Base-by-base conservation (phyloP, 2,113 vertebrate species). In the Parotia lawesii region DNA sequence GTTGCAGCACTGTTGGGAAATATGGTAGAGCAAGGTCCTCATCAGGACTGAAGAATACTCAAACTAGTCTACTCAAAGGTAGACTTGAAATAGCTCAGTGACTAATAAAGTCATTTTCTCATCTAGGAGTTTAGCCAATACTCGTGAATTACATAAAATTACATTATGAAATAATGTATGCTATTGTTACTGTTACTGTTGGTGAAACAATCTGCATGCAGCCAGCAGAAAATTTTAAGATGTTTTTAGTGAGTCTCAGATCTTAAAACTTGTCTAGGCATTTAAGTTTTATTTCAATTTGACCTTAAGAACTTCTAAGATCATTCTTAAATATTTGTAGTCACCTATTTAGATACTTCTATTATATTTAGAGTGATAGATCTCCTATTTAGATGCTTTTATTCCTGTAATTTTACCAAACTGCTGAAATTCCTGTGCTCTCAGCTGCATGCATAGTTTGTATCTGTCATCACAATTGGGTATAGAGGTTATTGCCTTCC, bases 221-320 rank as follows among this genome's bases (percentile, higher is more conserved):
- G 42, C 15, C 58, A 87, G 24, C 27, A 78, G 21, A 72, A 78
- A 85, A 48, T 85, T 42, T 57, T n/a, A 62, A 80, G 27, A 35
- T 1, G 16, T 15, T 87, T 85, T 67, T 71, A 82, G 18, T 22
- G n/a, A 61, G 7, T 72, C n/a, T 79, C 0, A 0, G 18, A 54
- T 73, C 42, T 81, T 79, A 54, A 65, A 89, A 57, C 29, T 58
- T 62, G 9, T 45, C 22, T 53, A 61, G 13, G 25, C 18, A 47
- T 69, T 79, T 85, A 66, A 53, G 60, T 82, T 27, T 21, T 18
- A 20, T 85, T 94, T 81, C 37, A 82, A 1, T 72, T 40, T 75
- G 35, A 85, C 58, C 5, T 74, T 62, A 58, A 81, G 27, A 71
- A 58, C 16, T 74, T 38, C 12, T 53, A 65, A 10, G 11, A 31